Base-by-base conservation (phyloP, 2,113 vertebrate genomes). In the Sturnus vulgaris region DNA sequence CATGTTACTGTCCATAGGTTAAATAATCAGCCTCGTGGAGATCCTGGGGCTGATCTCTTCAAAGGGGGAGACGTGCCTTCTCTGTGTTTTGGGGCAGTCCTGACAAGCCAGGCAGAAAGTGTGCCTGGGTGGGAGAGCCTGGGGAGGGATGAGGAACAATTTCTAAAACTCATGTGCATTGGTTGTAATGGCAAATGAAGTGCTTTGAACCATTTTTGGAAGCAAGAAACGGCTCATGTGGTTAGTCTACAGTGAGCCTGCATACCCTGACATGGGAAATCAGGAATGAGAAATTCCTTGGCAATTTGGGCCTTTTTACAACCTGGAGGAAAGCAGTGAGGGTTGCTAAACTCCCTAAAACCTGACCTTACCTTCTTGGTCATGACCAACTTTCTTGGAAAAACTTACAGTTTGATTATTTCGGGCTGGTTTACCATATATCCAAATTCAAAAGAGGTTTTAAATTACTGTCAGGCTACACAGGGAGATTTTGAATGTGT, bases 1-100 rank as follows among this genome's bases (percentile, higher is more conserved):
- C 20, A 2, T 27, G 18, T 49, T 77, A 12, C 53, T 83, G 22
- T 73, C 31, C 31, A 61, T 37, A 42, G n/a, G n/a, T 59, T 92
- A 82, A 90, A 76, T 60, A 61, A 71, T 59, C 16, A 90, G 42
- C 3, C 15, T 35, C 0, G 3, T 56, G 63, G 61, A 75, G 42
- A 39, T 20, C 47, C 28, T 59, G 30, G 19, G 21, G 15, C 64
- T 39, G 27, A 20, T n/a, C 33, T 52, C 33, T 78, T 49, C 0
- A 0, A 42, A 76, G 10, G 4, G 5, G 5, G 1, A 57, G 27
- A 39, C 0, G 2, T 64, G 21, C 24, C 30, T 76, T 80, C 61
- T 79, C 76, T 49, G 42, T 70, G 19, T 1, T 72, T 91, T 59
- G 12, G 4, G 33, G 10, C 3, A 61, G 19, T 53, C 28, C 52